Evolutionary conservation across 2,113 vertebrate species (phyloP).

Genomic region (Psilopogon haemacephalus): DNA sequence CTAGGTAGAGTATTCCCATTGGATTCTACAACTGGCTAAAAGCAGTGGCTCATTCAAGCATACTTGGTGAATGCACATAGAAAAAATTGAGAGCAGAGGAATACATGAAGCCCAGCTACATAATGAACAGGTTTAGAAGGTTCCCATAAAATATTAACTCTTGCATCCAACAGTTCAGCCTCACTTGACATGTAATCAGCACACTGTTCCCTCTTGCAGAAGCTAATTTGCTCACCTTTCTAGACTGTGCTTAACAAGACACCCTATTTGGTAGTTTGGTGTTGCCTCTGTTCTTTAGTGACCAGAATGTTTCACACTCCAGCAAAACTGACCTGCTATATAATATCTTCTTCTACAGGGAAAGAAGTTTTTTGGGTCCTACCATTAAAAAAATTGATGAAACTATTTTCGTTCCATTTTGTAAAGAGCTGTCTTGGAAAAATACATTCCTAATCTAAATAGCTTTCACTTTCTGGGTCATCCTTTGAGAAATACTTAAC

Average conservation of each 20-base stretch:
- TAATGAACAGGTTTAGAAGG: neutral
- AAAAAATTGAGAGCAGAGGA: neutral
- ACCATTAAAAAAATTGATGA: neutral
- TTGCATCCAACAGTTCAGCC: neutral
- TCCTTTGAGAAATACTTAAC: neutral
- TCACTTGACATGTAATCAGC: neutral
- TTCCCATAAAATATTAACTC: constrained; percentile 27
- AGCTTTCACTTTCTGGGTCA: neutral
- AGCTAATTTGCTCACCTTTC: neutral
- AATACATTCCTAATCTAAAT: neutral
- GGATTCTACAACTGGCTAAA: neutral
- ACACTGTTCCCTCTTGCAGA: neutral
- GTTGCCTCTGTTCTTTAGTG: neutral
- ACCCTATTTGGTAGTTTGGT: neutral
- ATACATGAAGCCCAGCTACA: neutral
- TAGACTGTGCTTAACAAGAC: neutral
- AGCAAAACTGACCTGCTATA: neutral
- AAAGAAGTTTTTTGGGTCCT: neutral
- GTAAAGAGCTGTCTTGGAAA: neutral
- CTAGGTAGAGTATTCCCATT: neutral
- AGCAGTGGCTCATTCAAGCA: neutral
- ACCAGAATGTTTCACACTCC: neutral
- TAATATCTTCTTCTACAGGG: neutral
- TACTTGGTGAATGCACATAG: neutral
- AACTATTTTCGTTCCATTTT: neutral